Evolutionary conservation across 2,113 vertebrate genomes (phyloP).

Genomic region (Apodemus sylvaticus): DNA sequence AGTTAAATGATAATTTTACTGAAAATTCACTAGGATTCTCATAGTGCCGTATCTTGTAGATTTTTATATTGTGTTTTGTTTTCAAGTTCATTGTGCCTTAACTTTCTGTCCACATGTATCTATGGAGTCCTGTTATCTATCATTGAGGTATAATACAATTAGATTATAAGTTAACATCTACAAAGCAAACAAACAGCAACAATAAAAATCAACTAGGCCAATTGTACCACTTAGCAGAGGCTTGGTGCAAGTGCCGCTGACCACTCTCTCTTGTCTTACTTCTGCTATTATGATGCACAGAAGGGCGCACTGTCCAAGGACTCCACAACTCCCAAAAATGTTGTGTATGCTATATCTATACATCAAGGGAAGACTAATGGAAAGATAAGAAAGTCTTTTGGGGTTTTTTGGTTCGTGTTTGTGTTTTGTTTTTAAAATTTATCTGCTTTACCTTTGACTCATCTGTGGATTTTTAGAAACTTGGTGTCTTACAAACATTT

Average conservation of each 20-base stretch:
- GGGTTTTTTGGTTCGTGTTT: not conserved
- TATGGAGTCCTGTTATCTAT: too few relatives aligned
- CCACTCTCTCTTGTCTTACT: not conserved
- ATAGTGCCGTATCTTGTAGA: not conserved
- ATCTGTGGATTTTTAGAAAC: not conserved
- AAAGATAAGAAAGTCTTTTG: not conserved
- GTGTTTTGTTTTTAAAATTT: not conserved
- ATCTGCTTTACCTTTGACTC: not conserved
- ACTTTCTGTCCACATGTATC: too few relatives aligned
- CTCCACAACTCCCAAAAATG: not conserved
- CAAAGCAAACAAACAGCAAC: too few relatives aligned
- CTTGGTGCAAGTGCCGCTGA: not conserved
- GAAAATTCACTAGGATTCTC: not conserved
- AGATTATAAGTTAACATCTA: not conserved
- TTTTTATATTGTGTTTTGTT: not conserved
- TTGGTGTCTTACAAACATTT: not conserved
- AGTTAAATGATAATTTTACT: not conserved
- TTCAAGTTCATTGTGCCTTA: not conserved
- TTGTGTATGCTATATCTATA: not conserved
- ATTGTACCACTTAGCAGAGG: accelerated
- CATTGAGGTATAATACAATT: not conserved
- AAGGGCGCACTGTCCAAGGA: not conserved
- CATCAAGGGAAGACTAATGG: not conserved
- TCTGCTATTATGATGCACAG: not conserved
- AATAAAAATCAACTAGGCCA: not conserved